Percentiles rank a stretch among this genome's conserved stretches.
Conservation (phyloP, 1,140 invertebrate species). For the Pectinophora gossypiella region DNA sequence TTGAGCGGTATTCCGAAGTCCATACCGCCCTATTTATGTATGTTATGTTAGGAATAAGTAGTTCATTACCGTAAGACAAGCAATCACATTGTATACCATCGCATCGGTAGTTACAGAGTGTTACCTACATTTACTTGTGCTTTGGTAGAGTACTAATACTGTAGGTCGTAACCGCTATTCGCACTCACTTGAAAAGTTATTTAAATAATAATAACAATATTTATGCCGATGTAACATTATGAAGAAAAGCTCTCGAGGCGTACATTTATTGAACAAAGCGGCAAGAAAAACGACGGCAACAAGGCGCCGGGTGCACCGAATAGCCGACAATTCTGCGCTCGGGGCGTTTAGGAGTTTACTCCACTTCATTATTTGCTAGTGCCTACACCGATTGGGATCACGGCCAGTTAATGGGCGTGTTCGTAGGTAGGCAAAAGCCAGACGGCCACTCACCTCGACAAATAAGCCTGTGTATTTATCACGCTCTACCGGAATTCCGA, state of each 20-base stretch:
- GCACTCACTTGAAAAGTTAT: not conserved
- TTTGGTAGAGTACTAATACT: too few relatives aligned
- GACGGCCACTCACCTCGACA: too few relatives aligned
- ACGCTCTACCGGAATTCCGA: not conserved
- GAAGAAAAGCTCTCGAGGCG: slow-evolving; percentile 1
- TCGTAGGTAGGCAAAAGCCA: slow-evolving; percentile 15
- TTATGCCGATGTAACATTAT: not conserved
- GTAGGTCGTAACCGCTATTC: not conserved
- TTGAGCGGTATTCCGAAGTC: too few relatives aligned
- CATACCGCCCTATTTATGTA: too few relatives aligned
- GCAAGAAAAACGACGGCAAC: slow-evolving; percentile 56
- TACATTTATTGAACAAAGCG: slow-evolving; percentile 56
- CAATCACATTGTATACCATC: too few relatives aligned
- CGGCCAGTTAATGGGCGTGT: slow-evolving; percentile 18
- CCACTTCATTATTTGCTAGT: slow-evolving; percentile 61
- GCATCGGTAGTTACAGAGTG: too few relatives aligned
- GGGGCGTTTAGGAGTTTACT: slow-evolving; percentile 42
- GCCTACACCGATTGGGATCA: slow-evolving; percentile 32
- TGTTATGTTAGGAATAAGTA: too few relatives aligned
- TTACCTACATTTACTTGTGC: too few relatives aligned
- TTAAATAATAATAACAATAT: not conserved
- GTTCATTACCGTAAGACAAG: too few relatives aligned
- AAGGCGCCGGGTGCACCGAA: slow-evolving; percentile 53
- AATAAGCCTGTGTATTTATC: not conserved
- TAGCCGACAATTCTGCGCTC: slow-evolving; percentile 51